Evolutionary conservation across 64 coral and sea anemone species (phyloP).

Genomic region (Montipora efflorescens): DNA sequence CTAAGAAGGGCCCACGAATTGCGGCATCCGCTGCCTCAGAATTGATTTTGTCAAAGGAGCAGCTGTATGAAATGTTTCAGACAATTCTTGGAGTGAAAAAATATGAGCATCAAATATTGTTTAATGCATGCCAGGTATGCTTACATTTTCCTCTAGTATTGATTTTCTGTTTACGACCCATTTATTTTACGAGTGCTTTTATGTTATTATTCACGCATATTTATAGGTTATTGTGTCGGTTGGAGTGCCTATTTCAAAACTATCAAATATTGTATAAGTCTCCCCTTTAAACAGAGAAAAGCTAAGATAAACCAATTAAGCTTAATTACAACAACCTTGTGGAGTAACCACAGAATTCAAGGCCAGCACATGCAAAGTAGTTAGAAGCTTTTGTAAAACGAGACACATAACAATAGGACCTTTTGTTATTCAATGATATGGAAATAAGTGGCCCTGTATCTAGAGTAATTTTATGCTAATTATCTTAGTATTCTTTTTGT

Average conservation of each 20-base stretch:
- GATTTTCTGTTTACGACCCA: background rate
- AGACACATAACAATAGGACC: no score
- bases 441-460: no score
- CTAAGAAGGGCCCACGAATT: constrained; percentile 72
- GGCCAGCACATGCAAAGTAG: no score
- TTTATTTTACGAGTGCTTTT: background rate
- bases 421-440: no score
- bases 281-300: no score
- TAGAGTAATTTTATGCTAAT: no score
- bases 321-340: no score
- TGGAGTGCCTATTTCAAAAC: background rate
- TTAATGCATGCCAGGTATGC: constrained; percentile 95
- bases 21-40: constrained; percentile 71
- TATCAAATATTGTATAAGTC: no score
- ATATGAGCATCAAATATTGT: constrained; percentile 94
- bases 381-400: no score
- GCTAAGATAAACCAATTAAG: no score
- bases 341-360: no score
- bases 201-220: background rate
- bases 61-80: constrained; percentile 99
- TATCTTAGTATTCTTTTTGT: no score
- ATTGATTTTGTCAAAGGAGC: constrained; percentile 97
- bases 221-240: background rate
- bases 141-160: background rate
- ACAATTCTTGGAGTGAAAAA: constrained; percentile 91